Percentiles rank a stretch among this genome's conserved stretches.
phyloP scores from a whole-genome alignment of 2,113 vertebrate species.

The Seriola aureovittata region DNA sequence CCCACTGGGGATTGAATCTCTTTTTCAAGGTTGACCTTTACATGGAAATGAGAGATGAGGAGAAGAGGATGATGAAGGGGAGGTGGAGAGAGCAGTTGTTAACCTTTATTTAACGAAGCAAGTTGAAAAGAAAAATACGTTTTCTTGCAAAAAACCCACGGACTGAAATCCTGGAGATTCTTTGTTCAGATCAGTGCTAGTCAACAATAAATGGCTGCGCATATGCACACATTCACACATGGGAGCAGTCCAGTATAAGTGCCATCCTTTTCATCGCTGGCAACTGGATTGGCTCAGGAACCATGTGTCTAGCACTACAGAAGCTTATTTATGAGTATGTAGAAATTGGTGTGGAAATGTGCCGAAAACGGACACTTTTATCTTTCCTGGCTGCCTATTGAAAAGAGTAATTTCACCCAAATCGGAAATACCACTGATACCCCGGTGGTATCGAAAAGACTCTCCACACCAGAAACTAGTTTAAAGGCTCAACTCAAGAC shows the following conservation, averaged over 20 bases:
- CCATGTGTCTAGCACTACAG: neutral
- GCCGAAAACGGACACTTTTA: neutral
- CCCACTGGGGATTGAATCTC: slow-evolving; percentile 16
- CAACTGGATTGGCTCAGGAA: slow-evolving; percentile 11
- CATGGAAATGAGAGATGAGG: slow-evolving; percentile 29
- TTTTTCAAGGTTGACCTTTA: slow-evolving; percentile 42
- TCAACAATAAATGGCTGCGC: slow-evolving; percentile 15
- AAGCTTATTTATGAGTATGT: neutral
- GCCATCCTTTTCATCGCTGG: slow-evolving; percentile 28
- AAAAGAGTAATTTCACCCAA: neutral
- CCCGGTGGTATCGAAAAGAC: neutral
- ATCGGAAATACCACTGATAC: neutral
- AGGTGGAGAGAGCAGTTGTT: slow-evolving; percentile 2
- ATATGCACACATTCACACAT: slow-evolving; percentile 50
- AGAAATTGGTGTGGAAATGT: slow-evolving; percentile 17
- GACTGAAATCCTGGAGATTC: neutral
- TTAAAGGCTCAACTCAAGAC: too few species aligned
- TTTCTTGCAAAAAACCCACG: neutral
- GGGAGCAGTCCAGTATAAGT: slow-evolving; percentile 22
- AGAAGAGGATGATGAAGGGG: neutral
- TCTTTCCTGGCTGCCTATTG: neutral
- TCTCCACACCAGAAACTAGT: neutral
- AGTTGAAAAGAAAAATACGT: neutral
- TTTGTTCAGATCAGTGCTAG: slow-evolving; percentile 1
- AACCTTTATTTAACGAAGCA: slow-evolving; percentile 31